Evolutionary conservation across 2,888 invertebrate species (phyloP), one percentile per base, ranked within the genome.

Genomic region (Conus canariensis): DNA sequence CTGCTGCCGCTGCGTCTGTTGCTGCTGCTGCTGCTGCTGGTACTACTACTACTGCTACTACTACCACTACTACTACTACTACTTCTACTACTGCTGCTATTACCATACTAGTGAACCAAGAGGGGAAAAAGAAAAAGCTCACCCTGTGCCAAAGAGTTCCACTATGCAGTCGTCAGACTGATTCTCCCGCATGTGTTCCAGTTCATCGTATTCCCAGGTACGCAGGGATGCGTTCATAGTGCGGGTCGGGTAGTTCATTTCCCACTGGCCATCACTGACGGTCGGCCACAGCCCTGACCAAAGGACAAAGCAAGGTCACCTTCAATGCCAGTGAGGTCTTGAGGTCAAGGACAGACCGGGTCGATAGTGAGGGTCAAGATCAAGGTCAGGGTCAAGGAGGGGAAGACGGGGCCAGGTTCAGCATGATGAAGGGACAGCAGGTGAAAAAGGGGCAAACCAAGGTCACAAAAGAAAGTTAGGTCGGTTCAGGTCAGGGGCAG

Each of bases 141-240:
- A 85, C 60, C 92, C 95, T 95, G 95, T 94, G n/a, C 95, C 95
- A 67, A 95, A 93, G 30, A 95, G 92, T 91, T 96, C 96, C 0
- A 94, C 93, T 9, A 96, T 92, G 88, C 96, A 96, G 88, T 94
- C 93, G 88, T 96, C 96, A 0, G 96, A 96, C n/a, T 94, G 93
- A 19, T 92, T 90, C 90, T 96, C 96, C 16, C 90, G 91, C 92
- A 96, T 93, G 16, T 94, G 93, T 90, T 95, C 95, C 14, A 93
- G 94, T 10, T 88, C 85, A 10, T 88, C 85, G 25, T 93, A 92
- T 25, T 93, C 91, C 93, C 94, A 94, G 12, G 56, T 25, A 22
- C 91, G 90, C 10, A 93, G 92, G 10, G 88, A 88, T n/a, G 90
- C 83, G 67, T 93, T 91, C 70, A 94, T 91, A 89, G 93, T 93